Evolutionary conservation across 2,797 vertebrate species (phyloP), one percentile per base, ranked within the genome.

Genomic region (Percopsis omiscomaycus): DNA sequence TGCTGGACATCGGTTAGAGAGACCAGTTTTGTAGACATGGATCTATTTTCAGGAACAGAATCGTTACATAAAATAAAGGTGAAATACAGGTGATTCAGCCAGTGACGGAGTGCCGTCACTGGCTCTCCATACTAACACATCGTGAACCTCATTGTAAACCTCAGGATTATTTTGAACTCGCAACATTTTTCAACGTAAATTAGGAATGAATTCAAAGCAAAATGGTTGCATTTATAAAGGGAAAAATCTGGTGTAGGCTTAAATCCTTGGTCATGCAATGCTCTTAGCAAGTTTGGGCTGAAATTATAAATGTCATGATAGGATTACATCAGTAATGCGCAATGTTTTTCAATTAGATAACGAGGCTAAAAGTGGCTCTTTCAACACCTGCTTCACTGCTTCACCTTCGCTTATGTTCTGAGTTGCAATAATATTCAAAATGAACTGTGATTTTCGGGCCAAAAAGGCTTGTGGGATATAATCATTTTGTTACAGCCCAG

Each of bases 311-410:
- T 72, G 42, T 73, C 71, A 61, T 53, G 16, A 68, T 45, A 56
- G 60, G 67, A 55, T 55, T 22, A 22, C 61, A 3, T 1, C 69
- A 64, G 68, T 71, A 84, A 79, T 81, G 80, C 68, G 61, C 77
- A 72, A 83, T 87, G 85, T 85, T 88, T 90, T 84, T 81, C 83
- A 89, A 89, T 88, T 79, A 88, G 86, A 82, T 78, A 69, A 80
- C 80, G 66, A 63, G 58, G 69, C 81, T 88, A 87, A 86, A 89
- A 88, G 86, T 84, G 84, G 76, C 79, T 86, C 68, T 75, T 77
- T 74, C 75, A 89, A 88, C 88, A 90, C 84, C 84, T 90, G 86
- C 77, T 89, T 78, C 63, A 29, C 84, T 90, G 86, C 77, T 89
- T 78, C 63, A 29, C 57, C 52, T 58, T 55, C 42, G 12, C 10